Evolutionary conservation across 2,797 vertebrate genomes (phyloP).

Genomic region (Psittacula derbiana): DNA sequence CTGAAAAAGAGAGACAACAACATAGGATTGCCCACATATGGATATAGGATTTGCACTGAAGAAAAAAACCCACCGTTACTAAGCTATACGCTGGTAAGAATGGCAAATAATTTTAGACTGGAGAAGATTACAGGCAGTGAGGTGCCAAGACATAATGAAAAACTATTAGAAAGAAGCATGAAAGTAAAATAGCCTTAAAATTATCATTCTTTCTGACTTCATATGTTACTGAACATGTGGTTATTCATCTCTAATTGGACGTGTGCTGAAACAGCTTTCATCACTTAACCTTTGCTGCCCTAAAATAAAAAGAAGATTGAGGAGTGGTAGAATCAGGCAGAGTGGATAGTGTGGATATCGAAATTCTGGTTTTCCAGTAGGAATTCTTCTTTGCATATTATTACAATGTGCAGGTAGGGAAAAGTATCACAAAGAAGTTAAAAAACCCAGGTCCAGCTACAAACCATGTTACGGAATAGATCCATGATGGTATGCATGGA

Average conservation of each 20-base stretch:
- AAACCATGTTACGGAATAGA: neutral
- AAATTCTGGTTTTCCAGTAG: neutral
- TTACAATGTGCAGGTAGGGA: neutral
- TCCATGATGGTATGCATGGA: neutral
- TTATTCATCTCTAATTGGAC: neutral
- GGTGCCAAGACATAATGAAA: neutral
- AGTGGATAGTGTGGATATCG: neutral
- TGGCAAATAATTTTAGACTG: neutral
- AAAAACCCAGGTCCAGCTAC: fast-evolving
- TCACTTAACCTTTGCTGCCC: neutral
- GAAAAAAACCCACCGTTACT: neutral
- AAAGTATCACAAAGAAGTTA: neutral
- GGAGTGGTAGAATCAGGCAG: neutral
- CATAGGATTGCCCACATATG: fast-evolving
- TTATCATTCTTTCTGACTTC: neutral
- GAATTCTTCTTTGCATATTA: neutral
- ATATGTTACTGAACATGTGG: neutral
- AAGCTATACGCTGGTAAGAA: neutral
- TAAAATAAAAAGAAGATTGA: neutral
- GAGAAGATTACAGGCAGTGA: neutral
- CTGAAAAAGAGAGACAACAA: neutral
- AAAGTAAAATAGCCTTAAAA: neutral
- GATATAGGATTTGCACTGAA: neutral
- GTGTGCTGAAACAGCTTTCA: neutral
- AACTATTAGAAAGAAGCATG: neutral